Percentiles rank a stretch among this genome's conserved stretches.
Evolutionary conservation across 2,113 vertebrate species (phyloP).

Genomic region (Enhydra lutris): DNA sequence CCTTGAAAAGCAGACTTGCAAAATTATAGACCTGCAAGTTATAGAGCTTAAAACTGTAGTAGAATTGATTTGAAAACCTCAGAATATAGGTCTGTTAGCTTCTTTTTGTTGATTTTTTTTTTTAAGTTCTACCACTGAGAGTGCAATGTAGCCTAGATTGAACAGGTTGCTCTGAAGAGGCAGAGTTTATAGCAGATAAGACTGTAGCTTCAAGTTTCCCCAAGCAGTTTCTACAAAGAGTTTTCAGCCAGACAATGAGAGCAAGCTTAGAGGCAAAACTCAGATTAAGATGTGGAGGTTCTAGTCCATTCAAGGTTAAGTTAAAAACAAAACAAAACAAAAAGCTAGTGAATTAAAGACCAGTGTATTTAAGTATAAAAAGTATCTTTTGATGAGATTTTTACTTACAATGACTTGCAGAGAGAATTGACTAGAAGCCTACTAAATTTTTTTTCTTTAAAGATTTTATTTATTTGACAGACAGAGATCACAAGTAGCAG

Average conservation of each 20-base stretch:
- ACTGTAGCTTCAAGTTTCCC: not conserved
- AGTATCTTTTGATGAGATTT: not conserved
- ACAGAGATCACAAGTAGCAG: too few species aligned
- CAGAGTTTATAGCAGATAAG: not conserved
- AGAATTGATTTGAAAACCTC: not conserved
- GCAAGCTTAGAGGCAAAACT: not conserved
- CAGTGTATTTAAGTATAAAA: not conserved
- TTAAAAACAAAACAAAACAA: not conserved
- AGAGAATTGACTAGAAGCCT: not conserved
- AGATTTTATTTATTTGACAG: too few species aligned
- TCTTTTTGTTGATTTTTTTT: not conserved
- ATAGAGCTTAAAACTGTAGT: not conserved
- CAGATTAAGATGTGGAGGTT: not conserved
- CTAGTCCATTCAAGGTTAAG: not conserved
- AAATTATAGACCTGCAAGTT: not conserved
- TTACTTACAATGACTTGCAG: not conserved
- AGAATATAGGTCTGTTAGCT: not conserved
- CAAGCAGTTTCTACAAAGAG: not conserved
- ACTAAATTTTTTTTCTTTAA: too few species aligned
- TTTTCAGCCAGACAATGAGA: not conserved
- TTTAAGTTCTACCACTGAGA: not conserved
- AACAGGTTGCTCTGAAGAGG: not conserved
- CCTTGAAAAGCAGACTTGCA: not conserved
- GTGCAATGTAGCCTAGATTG: not conserved
- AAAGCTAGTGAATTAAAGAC: not conserved